Conservation (phyloP, 2,888 invertebrate species). For the Chalcis sispes region DNA sequence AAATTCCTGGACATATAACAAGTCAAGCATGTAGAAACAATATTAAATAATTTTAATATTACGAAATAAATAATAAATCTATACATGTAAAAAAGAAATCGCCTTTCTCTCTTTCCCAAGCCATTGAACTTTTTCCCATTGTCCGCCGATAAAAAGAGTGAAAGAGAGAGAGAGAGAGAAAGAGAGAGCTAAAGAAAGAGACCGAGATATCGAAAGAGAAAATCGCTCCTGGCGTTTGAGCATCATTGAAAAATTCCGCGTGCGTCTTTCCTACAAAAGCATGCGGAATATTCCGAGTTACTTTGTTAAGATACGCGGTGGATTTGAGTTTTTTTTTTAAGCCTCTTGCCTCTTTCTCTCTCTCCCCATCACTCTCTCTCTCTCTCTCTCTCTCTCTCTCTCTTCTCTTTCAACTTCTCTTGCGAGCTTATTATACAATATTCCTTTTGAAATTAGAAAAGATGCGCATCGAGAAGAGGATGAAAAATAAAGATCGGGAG, state of each 20-base stretch:
- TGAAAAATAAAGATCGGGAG: not conserved
- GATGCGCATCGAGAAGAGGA: not conserved
- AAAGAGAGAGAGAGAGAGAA: too few relatives aligned
- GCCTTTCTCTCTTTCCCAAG: too few relatives aligned
- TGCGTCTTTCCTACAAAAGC: not conserved
- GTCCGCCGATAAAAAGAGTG: too few relatives aligned
- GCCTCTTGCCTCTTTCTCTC: conserved; percentile 36
- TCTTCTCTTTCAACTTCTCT: too few relatives aligned
- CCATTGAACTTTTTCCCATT: conserved; percentile 18
- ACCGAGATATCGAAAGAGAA: not conserved
- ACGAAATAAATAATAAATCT: too few relatives aligned
- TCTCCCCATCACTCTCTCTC: too few relatives aligned
- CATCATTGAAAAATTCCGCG: conserved; percentile 39
- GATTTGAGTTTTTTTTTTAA: conserved; percentile 40
- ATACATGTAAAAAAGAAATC: too few relatives aligned
- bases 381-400: too few relatives aligned
- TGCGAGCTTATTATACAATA: conserved; percentile 15
- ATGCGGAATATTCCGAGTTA: conserved; percentile 32
- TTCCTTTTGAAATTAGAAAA: not conserved
- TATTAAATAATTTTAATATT: too few relatives aligned
- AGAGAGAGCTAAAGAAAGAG: too few relatives aligned
- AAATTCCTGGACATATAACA: too few relatives aligned
- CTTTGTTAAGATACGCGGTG: conserved; percentile 28
- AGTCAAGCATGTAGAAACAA: too few relatives aligned
- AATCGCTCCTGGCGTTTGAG: conserved; percentile 8